Conservation (phyloP, 35 echinoderm and acorn worm species). For the Ophioderma brevispina region DNA sequence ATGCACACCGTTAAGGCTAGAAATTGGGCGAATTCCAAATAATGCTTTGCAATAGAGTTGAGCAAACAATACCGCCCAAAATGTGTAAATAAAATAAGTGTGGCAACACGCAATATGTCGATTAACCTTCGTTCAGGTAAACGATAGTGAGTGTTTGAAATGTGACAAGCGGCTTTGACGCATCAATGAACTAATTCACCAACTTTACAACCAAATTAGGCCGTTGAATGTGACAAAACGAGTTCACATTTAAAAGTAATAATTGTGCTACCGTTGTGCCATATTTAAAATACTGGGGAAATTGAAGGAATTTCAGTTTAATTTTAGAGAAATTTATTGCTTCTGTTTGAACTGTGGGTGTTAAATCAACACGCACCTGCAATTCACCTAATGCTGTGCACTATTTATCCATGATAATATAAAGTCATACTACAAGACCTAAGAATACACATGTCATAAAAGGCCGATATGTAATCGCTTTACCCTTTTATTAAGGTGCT, state of each 20-base stretch:
- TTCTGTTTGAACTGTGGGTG: neutral
- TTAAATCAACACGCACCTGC: neutral
- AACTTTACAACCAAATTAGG: neutral
- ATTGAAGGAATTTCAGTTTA: neutral
- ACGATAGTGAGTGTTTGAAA: neutral
- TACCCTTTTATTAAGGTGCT: neutral
- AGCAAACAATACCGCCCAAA: neutral
- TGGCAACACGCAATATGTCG: neutral
- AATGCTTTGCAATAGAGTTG: neutral
- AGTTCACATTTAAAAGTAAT: neutral
- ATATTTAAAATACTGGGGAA: neutral
- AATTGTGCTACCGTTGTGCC: neutral
- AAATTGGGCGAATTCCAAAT: neutral
- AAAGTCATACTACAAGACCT: slow-evolving; percentile 1
- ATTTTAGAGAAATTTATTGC: neutral
- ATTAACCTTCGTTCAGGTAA: neutral
- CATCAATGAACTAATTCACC: neutral
- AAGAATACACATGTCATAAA: slow-evolving; percentile 1
- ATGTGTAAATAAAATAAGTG: neutral
- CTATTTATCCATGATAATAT: slow-evolving; percentile 1
- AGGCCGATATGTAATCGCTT: slow-evolving; percentile 3
- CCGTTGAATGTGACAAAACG: neutral
- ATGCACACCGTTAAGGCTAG: too few species aligned
- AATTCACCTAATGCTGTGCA: neutral
- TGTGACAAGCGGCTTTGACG: neutral